Evolutionary conservation across 2,888 invertebrate species (phyloP).

Genomic region (Osmoderma eremita): DNA sequence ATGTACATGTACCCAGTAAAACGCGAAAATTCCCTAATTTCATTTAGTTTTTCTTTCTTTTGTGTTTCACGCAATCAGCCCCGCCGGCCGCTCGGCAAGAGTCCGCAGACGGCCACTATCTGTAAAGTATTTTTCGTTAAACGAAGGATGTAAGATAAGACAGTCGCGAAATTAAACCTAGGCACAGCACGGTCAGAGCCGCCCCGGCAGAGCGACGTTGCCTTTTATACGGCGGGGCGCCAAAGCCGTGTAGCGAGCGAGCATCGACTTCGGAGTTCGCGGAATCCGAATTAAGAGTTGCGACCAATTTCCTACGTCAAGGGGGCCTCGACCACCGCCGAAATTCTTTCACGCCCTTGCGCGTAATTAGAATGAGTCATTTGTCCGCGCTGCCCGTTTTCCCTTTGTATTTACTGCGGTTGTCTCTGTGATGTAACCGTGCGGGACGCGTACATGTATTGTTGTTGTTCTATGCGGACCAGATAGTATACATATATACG

Average conservation of each 20-base stretch:
- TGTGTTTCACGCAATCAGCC: no score
- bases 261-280: conserved; percentile 30
- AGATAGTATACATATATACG: neutral
- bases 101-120: neutral
- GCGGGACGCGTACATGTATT: conserved; percentile 4
- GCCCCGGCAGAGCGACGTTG: conserved; percentile 20
- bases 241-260: conserved; percentile 25
- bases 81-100: neutral
- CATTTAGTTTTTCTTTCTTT: no score
- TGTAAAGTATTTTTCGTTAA: conserved; percentile 18
- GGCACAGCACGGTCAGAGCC: conserved; percentile 28
- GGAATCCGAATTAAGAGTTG: conserved; percentile 37
- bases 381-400: conserved; percentile 28
- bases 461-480: neutral
- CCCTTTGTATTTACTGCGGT: conserved; percentile 22
- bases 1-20: no score
- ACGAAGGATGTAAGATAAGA: conserved; percentile 27
- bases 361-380: conserved; percentile 36
- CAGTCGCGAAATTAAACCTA: conserved; percentile 25
- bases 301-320: conserved; percentile 32
- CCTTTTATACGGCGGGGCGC: conserved; percentile 23
- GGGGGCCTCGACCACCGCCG: conserved; percentile 26
- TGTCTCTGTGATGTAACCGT: conserved; percentile 9
- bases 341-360: conserved; percentile 38
- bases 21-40: no score